phyloP scores from a whole-genome alignment of 2,888 invertebrate species.

The Conomelus anceps region DNA sequence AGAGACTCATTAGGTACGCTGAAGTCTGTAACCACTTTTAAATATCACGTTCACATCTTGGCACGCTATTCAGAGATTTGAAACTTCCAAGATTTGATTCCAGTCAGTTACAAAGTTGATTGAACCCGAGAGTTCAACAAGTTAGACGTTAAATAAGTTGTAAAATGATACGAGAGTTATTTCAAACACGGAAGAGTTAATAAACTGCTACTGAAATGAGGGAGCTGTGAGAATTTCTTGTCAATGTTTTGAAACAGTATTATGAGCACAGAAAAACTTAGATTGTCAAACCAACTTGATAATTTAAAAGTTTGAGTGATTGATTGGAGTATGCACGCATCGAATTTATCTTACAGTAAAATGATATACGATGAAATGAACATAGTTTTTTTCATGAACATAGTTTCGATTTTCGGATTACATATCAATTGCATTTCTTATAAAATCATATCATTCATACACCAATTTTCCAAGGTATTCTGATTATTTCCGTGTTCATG shows the following conservation, averaged over 20 bases:
- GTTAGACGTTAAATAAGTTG: neutral
- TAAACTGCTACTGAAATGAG: neutral
- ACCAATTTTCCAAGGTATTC: no score
- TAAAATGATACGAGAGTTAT: no score
- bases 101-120: neutral
- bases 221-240: neutral
- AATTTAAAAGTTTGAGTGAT: neutral
- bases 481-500: no score
- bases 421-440: no score
- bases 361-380: neutral
- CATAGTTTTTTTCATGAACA: no score
- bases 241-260: neutral
- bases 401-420: no score
- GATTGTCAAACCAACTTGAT: neutral
- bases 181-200: neutral
- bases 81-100: neutral
- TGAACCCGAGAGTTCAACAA: neutral
- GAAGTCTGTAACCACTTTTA: neutral
- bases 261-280: no score
- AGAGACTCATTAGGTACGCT: neutral
- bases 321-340: neutral
- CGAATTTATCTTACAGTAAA: neutral
- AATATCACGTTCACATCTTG: neutral
- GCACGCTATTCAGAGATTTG: neutral
- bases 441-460: no score